Evolutionary conservation across 2,113 vertebrate genomes (phyloP).

Genomic region (Chamaetylas fuelleborni): DNA sequence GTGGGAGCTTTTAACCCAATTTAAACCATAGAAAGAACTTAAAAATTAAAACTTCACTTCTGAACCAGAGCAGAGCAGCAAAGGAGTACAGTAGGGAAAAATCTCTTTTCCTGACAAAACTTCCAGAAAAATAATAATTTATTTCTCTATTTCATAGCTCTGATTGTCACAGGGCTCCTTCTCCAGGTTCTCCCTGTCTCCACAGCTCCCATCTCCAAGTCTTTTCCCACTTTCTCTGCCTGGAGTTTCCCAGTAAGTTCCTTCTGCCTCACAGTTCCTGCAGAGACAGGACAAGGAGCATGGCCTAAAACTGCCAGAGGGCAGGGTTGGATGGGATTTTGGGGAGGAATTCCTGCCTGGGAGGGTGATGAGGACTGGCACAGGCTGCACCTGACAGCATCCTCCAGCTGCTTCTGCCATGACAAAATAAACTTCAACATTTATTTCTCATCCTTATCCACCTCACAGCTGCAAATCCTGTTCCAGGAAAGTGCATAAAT

Average conservation of each 20-base stretch:
- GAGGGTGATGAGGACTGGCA: neutral
- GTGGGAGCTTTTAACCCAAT: neutral
- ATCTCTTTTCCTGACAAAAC: no score
- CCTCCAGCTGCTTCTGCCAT: neutral
- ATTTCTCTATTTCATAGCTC: accelerated
- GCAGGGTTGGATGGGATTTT: neutral
- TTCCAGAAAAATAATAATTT: neutral
- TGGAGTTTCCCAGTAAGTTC: neutral
- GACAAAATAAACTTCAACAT: neutral
- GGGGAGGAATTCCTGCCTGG: neutral
- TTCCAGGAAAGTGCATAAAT: neutral
- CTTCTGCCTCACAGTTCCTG: neutral
- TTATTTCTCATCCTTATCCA: neutral
- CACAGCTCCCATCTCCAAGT: neutral
- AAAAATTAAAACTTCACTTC: neutral
- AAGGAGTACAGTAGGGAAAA: neutral
- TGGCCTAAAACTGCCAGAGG: neutral
- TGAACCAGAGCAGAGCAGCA: neutral
- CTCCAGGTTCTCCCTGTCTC: neutral
- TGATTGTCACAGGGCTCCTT: neutral
- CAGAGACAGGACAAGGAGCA: neutral
- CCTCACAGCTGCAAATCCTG: neutral
- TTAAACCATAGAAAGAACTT: neutral
- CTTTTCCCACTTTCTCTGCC: accelerated
- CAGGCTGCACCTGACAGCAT: neutral